Base-by-base conservation (phyloP, 2,113 vertebrate species). In the Ctenomys sociabilis region DNA sequence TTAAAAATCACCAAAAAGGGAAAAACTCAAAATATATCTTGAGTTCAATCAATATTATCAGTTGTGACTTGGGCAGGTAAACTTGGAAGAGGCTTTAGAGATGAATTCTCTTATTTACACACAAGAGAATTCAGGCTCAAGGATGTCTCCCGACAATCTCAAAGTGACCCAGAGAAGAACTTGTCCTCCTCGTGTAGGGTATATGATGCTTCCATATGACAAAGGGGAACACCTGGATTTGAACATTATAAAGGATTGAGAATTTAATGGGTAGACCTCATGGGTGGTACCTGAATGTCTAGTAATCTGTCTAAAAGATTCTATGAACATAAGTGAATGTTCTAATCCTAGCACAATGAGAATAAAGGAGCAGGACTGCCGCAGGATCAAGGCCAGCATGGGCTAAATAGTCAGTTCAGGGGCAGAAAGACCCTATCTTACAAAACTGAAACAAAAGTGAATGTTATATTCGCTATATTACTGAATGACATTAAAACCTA, bases 21-120 rank as follows among this genome's bases (percentile, higher is more conserved):
- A 94, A 93, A 87, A 85, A 40, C 4, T 73, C 16, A n/a, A 84
- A 94, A 92, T 77, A 72, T 37, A 83, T 35, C 11, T 72, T 85
- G 8, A 81, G 37, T n/a, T 26, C 90, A 83, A 72, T 59, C 57
- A 19, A 37, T 37, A 45, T 30, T 81, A 84, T 37, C 83, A 45
- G 0, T 72, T 88, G 24, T 19, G 26, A 63, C 26, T 35, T 70
- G 35, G 26, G 83, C 12, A 43, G 10, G 12, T 81, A 75, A 37
- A 45, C 90, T 75, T 95, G 40, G 16, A 83, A 94, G 94, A 17
- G 11, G 11, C 40, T 92, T 89, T 5, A 16, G 22, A 88, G 32
- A 57, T 59, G 37, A n/a, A 63, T 84, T 81, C 4, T 68, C 85
- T 75, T 45, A 61, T 85, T 90, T 90, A 64, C 3, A 90, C 12